Base-by-base conservation (phyloP, 2,888 invertebrate genomes). In the Drosophila recens region DNA sequence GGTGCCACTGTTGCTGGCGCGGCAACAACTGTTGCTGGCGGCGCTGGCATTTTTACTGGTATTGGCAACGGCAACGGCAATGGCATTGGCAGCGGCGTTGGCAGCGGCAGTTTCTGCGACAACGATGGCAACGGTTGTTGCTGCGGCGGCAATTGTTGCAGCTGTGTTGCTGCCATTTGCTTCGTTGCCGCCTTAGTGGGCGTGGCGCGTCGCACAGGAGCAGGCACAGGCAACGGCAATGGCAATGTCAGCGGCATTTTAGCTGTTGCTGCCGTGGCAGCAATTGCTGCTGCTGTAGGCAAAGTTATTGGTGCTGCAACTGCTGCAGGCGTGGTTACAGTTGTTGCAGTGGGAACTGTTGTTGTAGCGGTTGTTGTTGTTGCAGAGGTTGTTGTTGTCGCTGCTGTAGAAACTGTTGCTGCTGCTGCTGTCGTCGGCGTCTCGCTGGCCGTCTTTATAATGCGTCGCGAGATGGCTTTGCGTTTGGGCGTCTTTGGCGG, bases 391-490 rank as follows among this genome's bases (percentile, higher is more conserved):
- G 23, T 15, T 15, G 46, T 5, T 4, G 46, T 3, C 23, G n/a
- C 9, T n/a, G 43, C 5, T 46, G 48, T 11, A 40, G 51, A 9
- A 48, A 33, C 0, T 53, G 46, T 13, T 43, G 45, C 4, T 30
- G 40, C 4, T 49, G 34, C 36, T 11, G 38, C 36, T 11, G 38
- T 8, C 23, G 54, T 20, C 45, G 57, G 42, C 17, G 48, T 20
- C 17, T 76, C 61, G 6, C 42, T 69, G 9, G 71, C 57, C 62
- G 75, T 74, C 67, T 92, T 91, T 27, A 92, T 88, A 40, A 92
- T 92, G 48, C 89, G 90, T n/a, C 92, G 68, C 0, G 91, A 91
- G 13, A 89, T 75, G 2, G 91, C 83, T 75, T 92, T 92, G 17
- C 92, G 82, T 38, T 92, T 92, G 4, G 91, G 90, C 42, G 89